Evolutionary conservation across 2,797 vertebrate species (phyloP).

Genomic region (Spea hammondii): DNA sequence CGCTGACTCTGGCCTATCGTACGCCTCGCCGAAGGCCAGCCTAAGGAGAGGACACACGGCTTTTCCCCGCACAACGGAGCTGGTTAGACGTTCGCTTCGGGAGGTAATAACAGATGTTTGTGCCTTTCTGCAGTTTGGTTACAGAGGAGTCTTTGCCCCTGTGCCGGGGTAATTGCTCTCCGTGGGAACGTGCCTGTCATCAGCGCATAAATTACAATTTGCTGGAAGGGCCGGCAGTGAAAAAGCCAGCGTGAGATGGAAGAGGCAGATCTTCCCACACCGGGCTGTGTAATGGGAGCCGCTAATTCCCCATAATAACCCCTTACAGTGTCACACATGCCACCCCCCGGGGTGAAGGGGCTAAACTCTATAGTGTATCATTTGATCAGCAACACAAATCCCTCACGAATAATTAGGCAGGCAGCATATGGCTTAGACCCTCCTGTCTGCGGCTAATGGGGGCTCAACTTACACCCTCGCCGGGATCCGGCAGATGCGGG

Average conservation of each 20-base stretch:
- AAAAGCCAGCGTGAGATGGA: background rate
- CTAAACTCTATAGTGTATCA: slow-evolving; percentile 10
- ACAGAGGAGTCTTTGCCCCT: no score
- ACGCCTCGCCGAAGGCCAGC: no score
- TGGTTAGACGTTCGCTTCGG: no score
- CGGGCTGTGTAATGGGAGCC: background rate
- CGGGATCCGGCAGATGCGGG: background rate
- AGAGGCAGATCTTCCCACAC: background rate
- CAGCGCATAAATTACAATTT: slow-evolving; percentile 1
- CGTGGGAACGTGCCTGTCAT: background rate
- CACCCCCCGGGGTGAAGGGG: slow-evolving; percentile 1
- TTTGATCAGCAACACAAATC: slow-evolving; percentile 20
- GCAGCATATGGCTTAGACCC: background rate
- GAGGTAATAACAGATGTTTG: no score
- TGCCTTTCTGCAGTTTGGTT: no score
- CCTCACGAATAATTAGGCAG: slow-evolving; percentile 8
- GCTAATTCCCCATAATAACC: slow-evolving; percentile 6
- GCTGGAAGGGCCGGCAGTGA: background rate
- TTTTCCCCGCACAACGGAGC: no score
- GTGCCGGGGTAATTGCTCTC: no score
- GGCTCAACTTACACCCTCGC: background rate
- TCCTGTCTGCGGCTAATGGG: background rate
- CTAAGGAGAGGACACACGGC: no score
- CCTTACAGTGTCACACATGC: slow-evolving; percentile 1
- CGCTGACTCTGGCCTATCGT: no score